Evolutionary conservation across 2,113 vertebrate species (phyloP).

Genomic region (Mobula hypostoma): DNA sequence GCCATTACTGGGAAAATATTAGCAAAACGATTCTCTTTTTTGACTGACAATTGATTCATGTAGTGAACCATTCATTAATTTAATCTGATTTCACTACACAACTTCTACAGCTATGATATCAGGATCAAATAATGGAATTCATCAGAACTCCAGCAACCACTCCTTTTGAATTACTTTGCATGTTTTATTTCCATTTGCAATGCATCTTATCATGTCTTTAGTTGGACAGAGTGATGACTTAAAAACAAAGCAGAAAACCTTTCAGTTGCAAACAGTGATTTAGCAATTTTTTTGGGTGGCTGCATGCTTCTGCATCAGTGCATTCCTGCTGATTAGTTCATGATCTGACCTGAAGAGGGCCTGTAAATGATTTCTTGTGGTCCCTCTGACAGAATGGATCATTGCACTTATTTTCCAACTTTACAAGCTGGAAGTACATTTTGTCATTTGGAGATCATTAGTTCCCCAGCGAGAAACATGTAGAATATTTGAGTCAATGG

Average conservation of each 20-base stretch:
- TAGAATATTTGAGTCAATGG: neutral
- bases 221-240: neutral
- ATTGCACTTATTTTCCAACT: conserved; percentile 14
- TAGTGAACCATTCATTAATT: conserved; percentile 29
- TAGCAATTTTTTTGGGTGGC: neutral
- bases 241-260: neutral
- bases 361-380: neutral
- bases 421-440: neutral
- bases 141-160: conserved; percentile 29
- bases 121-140: conserved; percentile 38
- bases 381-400: neutral
- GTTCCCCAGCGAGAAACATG: neutral
- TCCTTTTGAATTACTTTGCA: conserved; percentile 38
- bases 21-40: neutral
- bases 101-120: conserved; percentile 34
- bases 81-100: neutral
- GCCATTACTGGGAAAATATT: neutral
- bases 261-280: neutral
- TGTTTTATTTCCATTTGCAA: neutral
- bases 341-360: neutral
- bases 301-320: neutral
- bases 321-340: neutral
- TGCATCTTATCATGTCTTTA: conserved; percentile 5
- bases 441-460: neutral
- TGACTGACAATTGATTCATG: conserved; percentile 34